Base-by-base conservation (phyloP, 2,113 vertebrate species). In the Alosa alosa region DNA sequence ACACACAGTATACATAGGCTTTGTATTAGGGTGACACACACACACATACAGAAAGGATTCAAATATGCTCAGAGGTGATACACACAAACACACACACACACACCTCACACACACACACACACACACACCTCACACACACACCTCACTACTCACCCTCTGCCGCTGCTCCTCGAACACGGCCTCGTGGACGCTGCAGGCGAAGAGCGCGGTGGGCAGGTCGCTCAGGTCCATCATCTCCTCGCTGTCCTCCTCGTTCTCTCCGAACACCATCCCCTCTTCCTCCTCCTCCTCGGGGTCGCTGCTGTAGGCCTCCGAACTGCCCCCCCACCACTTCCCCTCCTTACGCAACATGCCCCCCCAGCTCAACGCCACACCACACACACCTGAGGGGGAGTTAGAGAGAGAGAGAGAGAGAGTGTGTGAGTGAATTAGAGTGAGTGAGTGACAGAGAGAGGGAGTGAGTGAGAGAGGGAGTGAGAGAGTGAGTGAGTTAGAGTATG, bases 161-260 rank as follows among this genome's bases (percentile, higher is more conserved):
- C 92, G 89, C 82, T 94, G 94, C 15, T 97, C 94, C 87, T 97
- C 95, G 6, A 99, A 99, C 87, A 97, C 97, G 0, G 95, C 94
- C 84, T 98, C 96, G 0, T 97, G 97, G 82, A 99, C 96, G 4
- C 95, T 93, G 92, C 97, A 99, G 3, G 96, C 98, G 87, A 97
- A 99, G 7, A 99, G 96, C 0, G 97, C 96, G 52, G 96, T 95
- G 88, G 97, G 97, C 87, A 99, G 92, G 90, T 97, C 96, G 45
- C 97, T 99, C 46, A 99, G 93, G 92, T 99, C 97, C 97, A 98
- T 99, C 96, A 98, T 96, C 92, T 97, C 97, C 60, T 97, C 96
- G 81, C 94, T 93, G 10, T 97, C 96, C 0, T 96, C 96, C 86
- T 97, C 96, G 81, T 95, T 96, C 91, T 98, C 97, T 18, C 96